A percentile compares a stretch with the other conserved stretches of the same genome.
Evolutionary conservation across 2,797 vertebrate species (phyloP).

Genomic region (Philypnodon macrostomus): DNA sequence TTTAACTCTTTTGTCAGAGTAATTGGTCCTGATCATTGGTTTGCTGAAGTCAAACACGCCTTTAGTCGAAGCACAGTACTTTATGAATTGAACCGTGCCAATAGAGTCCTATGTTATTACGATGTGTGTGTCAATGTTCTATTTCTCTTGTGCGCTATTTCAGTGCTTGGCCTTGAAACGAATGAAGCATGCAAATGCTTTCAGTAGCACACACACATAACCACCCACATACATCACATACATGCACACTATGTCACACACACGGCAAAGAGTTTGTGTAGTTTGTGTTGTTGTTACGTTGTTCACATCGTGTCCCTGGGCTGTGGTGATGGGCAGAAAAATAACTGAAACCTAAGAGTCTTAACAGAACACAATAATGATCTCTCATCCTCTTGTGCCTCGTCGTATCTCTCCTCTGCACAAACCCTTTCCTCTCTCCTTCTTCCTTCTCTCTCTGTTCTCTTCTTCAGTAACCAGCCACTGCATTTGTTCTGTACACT

Average conservation of each 20-base stretch:
- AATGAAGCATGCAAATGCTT: constrained; percentile 55
- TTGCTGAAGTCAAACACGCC: constrained; percentile 35
- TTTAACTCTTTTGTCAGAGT: not conserved
- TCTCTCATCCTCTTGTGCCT: constrained; percentile 29
- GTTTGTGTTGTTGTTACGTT: no score
- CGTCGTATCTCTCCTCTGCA: constrained; percentile 18
- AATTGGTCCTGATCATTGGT: constrained; percentile 17
- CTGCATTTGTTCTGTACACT: constrained; percentile 33
- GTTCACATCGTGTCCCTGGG: constrained; percentile 57
- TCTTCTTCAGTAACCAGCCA: constrained; percentile 46
- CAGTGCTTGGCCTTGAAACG: constrained; percentile 67
- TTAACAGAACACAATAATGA: constrained; percentile 37
- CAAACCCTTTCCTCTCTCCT: constrained; percentile 1
- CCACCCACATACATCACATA: constrained; percentile 49
- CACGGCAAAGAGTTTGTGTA: constrained; percentile 28
- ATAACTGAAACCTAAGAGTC: constrained; percentile 49
- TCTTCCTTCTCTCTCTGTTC: constrained; percentile 9
- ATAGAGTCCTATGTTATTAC: constrained; percentile 11
- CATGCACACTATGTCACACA: constrained; percentile 34
- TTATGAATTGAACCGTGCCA: constrained; percentile 36
- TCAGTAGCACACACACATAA: constrained; percentile 44
- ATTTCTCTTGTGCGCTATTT: constrained; percentile 57
- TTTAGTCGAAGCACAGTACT: constrained; percentile 14
- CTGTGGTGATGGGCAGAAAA: constrained; percentile 54
- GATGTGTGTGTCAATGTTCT: constrained; percentile 23